Evolutionary conservation across 2,888 invertebrate species (phyloP), one percentile per base, ranked within the genome.

Genomic region (Bombylius discolor): DNA sequence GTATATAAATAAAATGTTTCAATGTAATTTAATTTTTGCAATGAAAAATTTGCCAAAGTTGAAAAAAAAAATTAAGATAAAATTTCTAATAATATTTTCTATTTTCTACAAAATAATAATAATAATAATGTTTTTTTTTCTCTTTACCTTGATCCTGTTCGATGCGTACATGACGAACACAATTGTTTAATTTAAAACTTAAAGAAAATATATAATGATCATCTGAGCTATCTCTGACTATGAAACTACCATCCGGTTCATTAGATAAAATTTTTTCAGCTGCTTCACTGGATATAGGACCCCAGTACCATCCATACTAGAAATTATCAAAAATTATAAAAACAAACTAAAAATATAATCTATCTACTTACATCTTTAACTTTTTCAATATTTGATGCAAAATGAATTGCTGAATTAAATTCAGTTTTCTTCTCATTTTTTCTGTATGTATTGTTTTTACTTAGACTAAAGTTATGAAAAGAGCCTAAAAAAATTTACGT

Each of bases 221-320:
- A 73, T 94, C 94, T 66, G 92, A 92, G 73, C 91, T 92, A 70
- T 94, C 94, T 61, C 94, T 82, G 13, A 94, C 93, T 63, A 94
- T 90, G 69, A 94, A 94, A 14, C 93, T 93, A 9, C 93, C 94
- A 67, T 94, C 93, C 1, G 93, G 92, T 74, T 94, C 94, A 67
- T 89, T 89, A 5, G 88, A 89, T 51, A 94, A 77, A 61, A 94
- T 86, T 75, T 90, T 91, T 72, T 94, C 94, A 3, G 94, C 93
- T 58, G 88, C 86, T 73, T 92, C 91, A 55, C 91, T 89, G 33
- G 91, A 89, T 66, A 94, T 82, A 44, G 93, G 92, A 59, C 94
- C 94, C 94, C 94, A 94, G 71, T 94, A 94, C 94, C 94, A 94
- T 48, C 92, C 93, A 70, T 89, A 92, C 91, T 92, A 71, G 62